Evolutionary conservation across 2,888 invertebrate species (phyloP).

Genomic region (Entomobrya proxima): DNA sequence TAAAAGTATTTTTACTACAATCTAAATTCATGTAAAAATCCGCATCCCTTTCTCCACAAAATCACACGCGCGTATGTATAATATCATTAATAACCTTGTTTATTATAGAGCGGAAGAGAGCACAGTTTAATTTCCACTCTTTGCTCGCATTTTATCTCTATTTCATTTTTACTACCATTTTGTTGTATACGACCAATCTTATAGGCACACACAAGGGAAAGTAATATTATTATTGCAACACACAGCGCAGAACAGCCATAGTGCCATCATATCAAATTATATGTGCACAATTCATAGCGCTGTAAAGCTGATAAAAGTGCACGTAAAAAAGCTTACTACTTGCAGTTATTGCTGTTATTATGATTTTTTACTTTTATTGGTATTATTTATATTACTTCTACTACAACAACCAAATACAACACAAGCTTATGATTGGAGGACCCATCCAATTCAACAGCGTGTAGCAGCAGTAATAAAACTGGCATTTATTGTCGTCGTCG

Average conservation of each 20-base stretch:
- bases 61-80: background rate
- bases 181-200: no score
- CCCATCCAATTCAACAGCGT: no score
- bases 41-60: background rate
- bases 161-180: background rate
- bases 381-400: background rate
- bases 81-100: background rate
- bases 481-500: constrained; percentile 14
- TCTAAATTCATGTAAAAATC: background rate
- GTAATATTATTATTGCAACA: no score
- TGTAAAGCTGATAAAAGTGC: no score
- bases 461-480: constrained; percentile 28
- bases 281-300: no score
- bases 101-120: background rate
- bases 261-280: no score
- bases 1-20: background rate
- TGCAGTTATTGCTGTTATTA: no score
- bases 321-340: no score
- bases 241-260: no score
- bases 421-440: no score
- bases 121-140: constrained; percentile 2
- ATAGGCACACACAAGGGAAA: no score
- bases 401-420: background rate
- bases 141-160: constrained; percentile 3
- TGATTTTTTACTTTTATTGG: no score